A percentile compares a stretch with the other conserved stretches of the same genome.
Conservation (phyloP, 2,888 invertebrate species). For the Drosophila neotestacea region DNA sequence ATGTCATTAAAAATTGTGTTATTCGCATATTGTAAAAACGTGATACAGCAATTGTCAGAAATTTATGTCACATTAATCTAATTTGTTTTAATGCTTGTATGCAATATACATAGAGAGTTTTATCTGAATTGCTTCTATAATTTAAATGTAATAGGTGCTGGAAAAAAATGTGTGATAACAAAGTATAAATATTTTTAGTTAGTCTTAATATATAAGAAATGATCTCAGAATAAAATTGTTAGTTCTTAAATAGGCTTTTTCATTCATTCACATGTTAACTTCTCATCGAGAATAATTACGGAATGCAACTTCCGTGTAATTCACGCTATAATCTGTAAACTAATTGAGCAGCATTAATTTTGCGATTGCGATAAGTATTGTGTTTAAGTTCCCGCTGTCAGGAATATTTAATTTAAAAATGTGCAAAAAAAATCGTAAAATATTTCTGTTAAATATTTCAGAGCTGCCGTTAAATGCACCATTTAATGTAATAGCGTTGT, state of each 20-base stretch:
- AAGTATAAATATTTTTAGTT: no score
- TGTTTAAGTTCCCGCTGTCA: background rate
- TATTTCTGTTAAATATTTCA: conserved; percentile 2
- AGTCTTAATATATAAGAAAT: no score
- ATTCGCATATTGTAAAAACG: background rate
- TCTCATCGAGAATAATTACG: background rate
- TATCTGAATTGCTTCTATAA: background rate
- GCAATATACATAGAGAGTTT: background rate
- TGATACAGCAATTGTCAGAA: no score
- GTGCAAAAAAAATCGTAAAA: conserved; percentile 12
- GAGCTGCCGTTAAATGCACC: conserved; percentile 1
- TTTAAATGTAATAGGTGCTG: background rate
- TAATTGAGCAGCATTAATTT: conserved; percentile 3
- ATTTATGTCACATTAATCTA: background rate
- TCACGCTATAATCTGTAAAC: conserved; percentile 1
- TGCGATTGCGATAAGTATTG: conserved; percentile 5
- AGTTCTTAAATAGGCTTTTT: background rate
- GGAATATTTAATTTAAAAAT: conserved; percentile 2
- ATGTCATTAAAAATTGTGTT: background rate
- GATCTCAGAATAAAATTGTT: background rate
- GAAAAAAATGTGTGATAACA: no score
- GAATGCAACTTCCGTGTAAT: background rate
- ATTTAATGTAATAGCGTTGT: background rate
- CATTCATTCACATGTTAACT: background rate
- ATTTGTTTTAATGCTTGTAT: background rate